These are phyloP conservation scores for Volucella inflata DNA, from an alignment of 2,888 invertebrate species.

Conservation along the genomic window DNA sequence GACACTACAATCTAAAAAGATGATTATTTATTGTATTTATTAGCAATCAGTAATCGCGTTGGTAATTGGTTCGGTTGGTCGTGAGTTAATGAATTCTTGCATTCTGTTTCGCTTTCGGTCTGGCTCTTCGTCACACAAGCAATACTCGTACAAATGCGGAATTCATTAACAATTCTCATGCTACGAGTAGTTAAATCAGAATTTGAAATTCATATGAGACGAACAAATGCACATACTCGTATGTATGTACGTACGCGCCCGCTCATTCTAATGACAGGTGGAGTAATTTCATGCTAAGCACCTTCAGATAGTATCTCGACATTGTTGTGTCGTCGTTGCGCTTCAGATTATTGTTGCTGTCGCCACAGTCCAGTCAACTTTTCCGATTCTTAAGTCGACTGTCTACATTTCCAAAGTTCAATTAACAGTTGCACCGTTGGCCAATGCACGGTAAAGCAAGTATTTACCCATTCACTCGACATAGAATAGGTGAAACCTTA, in stretches of 20 bases:
- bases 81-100: constrained; percentile 23
- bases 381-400: constrained; percentile 3
- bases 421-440: background rate
- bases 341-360: background rate
- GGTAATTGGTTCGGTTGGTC: constrained; percentile 14
- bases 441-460: constrained; percentile 26
- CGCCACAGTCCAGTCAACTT: background rate
- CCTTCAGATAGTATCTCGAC: constrained; percentile 13
- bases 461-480: constrained; percentile 33
- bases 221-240: background rate
- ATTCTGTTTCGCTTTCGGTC: background rate
- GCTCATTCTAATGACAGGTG: background rate
- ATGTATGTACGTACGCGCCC: no score
- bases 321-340: background rate
- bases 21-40: constrained; percentile 1
- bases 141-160: constrained; percentile 10
- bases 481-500: constrained; percentile 14
- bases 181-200: constrained; percentile 11
- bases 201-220: constrained; percentile 51
- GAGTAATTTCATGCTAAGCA: constrained; percentile 35
- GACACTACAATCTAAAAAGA: background rate
- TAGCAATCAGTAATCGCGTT: background rate
- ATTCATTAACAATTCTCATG: constrained; percentile 31
- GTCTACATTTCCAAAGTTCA: constrained; percentile 20
- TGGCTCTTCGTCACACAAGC: no score